Conservation (phyloP, 2,888 invertebrate genomes). For the Chymomyza procnemis region DNA sequence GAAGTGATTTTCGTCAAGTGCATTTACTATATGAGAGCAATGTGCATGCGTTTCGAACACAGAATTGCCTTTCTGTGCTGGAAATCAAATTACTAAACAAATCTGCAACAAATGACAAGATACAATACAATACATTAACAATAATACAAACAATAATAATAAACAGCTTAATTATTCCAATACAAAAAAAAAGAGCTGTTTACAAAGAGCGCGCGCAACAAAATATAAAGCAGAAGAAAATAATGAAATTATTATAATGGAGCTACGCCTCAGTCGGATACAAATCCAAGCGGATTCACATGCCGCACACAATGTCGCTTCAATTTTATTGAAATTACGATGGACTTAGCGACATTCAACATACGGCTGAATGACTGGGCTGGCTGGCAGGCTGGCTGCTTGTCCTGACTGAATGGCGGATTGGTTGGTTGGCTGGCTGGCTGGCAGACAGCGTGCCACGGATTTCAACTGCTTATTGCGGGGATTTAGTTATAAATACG, state of each 20-base stretch:
- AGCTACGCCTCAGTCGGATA: not conserved
- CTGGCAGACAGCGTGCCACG: no score
- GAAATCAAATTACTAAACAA: not conserved
- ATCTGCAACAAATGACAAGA: slow-evolving; percentile 15
- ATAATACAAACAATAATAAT: not conserved
- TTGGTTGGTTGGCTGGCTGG: no score
- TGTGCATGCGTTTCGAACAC: no score
- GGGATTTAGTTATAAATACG: slow-evolving; percentile 68
- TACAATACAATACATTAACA: not conserved
- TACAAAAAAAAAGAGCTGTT: not conserved
- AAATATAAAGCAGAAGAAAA: not conserved
- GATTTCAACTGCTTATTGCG: slow-evolving; percentile 64
- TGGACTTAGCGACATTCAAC: slow-evolving; percentile 64
- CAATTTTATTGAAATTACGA: slow-evolving; percentile 69
- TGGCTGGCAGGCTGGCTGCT: no score
- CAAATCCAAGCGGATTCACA: not conserved
- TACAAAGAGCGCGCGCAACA: not conserved
- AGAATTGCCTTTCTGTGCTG: not conserved
- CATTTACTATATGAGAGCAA: not conserved
- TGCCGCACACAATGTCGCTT: slow-evolving; percentile 31
- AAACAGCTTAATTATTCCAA: not conserved
- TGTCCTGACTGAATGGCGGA: no score
- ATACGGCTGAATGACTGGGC: slow-evolving; percentile 49
- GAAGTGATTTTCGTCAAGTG: slow-evolving; percentile 56
- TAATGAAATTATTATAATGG: not conserved